Evolutionary conservation across 2,797 vertebrate species (phyloP), one percentile per base, ranked within the genome.

Genomic region (Cyprinodon diabolis): DNA sequence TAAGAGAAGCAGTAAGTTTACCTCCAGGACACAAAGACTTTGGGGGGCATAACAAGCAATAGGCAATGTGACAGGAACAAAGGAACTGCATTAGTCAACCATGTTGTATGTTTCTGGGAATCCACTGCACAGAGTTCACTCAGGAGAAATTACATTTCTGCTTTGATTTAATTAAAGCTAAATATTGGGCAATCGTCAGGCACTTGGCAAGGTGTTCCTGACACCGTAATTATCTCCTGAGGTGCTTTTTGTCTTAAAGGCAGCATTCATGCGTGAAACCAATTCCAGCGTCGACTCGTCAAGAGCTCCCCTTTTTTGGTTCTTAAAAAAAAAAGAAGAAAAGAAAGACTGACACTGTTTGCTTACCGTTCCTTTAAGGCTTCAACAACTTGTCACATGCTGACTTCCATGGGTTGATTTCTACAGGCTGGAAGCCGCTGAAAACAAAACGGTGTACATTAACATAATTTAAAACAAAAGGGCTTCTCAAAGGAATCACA

Each of bases 131-230:
- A 68, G 91, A 87, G 88, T 91, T 94, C 91, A 93, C 93, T 94
- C 92, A 82, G 87, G 93, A 95, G 94, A 94, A 95, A 95, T 95
- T 94, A 94, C 93, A 93, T 95, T 95, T 93, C 90, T 94, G 90
- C 91, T 95, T 95, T 95, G 94, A 96, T 95, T 95, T 95, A 95
- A 95, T 95, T 95, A 95, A 94, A 94, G 92, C 93, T 94, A 95
- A 94, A 95, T 95, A 94, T 95, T 95, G 94, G 94, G 92, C 94
- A 94, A 93, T 95, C 86, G 87, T 94, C 93, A 94, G 86, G 83
- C 86, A 89, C 92, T 91, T 88, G 91, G 90, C 87, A 87, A 89
- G 84, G 92, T 92, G 91, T 89, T 90, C 94, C 93, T 95, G 95
- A 95, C 94, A 95, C 94, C 93, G 93, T 95, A 95, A 96, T 96